Evolutionary conservation across 2,113 vertebrate species (phyloP).

Genomic region (Notothenia coriiceps): DNA sequence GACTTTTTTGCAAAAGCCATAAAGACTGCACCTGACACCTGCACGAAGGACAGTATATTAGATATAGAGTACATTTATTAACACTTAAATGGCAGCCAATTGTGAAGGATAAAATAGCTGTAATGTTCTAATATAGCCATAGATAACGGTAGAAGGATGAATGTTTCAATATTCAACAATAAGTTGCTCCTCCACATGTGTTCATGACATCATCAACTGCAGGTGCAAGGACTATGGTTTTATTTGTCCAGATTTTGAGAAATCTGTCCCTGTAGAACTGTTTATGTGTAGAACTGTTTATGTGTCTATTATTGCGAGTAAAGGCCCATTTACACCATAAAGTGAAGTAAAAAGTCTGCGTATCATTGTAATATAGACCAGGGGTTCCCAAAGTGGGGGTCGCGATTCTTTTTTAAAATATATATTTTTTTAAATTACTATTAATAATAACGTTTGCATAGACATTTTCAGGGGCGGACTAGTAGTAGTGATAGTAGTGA

Average conservation of each 20-base stretch:
- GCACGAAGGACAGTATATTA: slow-evolving; percentile 10
- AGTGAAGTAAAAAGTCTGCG: too few relatives aligned
- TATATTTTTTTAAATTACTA: too few relatives aligned
- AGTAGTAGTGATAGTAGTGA: too few relatives aligned
- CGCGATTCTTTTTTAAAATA: too few relatives aligned
- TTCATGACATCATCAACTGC: background rate
- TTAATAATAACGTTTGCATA: too few relatives aligned
- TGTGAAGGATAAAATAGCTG: background rate
- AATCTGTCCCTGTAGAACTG: too few relatives aligned
- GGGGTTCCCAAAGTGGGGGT: too few relatives aligned
- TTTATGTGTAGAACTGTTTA: too few relatives aligned
- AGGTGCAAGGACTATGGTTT: background rate
- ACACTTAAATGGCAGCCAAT: background rate
- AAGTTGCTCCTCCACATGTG: background rate
- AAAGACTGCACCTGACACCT: slow-evolving; percentile 17
- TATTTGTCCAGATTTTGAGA: background rate
- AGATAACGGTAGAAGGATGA: background rate
- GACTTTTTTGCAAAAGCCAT: slow-evolving; percentile 13
- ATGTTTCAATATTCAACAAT: background rate
- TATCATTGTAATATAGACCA: too few relatives aligned
- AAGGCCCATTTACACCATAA: too few relatives aligned
- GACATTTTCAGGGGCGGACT: too few relatives aligned
- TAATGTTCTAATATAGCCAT: background rate
- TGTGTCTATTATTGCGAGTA: too few relatives aligned
- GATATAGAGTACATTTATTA: background rate